A percentile compares a stretch with the other conserved stretches of the same genome.
phyloP scores from a whole-genome alignment of 2,113 vertebrate species.

The Ariopsis seemanni region DNA sequence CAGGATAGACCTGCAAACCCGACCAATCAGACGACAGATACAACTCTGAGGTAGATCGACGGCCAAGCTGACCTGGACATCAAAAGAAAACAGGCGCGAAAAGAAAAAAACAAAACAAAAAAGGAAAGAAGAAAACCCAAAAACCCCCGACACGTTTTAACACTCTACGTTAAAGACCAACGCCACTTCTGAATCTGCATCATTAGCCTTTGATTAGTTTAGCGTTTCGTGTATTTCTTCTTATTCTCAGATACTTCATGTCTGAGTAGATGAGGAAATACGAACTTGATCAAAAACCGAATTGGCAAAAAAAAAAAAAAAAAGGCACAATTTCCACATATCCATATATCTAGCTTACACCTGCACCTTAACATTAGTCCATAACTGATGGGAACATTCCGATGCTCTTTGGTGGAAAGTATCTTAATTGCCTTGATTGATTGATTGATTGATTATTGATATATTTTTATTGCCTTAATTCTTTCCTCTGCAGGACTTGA shows the following conservation, averaged over 20 bases:
- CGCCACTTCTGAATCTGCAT: constrained; percentile 64
- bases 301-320: constrained; percentile 77
- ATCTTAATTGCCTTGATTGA: constrained; percentile 63
- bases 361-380: constrained; percentile 29
- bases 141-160: constrained; percentile 65
- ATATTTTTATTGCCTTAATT: constrained; percentile 56
- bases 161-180: constrained; percentile 79
- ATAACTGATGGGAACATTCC: constrained; percentile 8
- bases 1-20: constrained; percentile 86
- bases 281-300: constrained; percentile 68
- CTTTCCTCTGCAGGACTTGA: constrained; percentile 14
- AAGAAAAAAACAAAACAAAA: neutral
- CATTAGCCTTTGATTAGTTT: constrained; percentile 39
- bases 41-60: constrained; percentile 99
- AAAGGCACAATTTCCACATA: constrained; percentile 94
- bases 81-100: constrained; percentile 78
- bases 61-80: constrained; percentile 94
- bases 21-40: constrained; percentile 85
- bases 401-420: constrained; percentile 85
- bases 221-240: constrained; percentile 27
- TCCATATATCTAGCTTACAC: constrained; percentile 79
- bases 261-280: constrained; percentile 65
- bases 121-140: neutral
- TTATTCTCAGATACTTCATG: constrained; percentile 75
- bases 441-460: constrained; percentile 41